Percentiles rank a stretch among this genome's conserved stretches.
phyloP scores from a whole-genome alignment of 23 tunicate species.

The Phallusia fumigata region DNA sequence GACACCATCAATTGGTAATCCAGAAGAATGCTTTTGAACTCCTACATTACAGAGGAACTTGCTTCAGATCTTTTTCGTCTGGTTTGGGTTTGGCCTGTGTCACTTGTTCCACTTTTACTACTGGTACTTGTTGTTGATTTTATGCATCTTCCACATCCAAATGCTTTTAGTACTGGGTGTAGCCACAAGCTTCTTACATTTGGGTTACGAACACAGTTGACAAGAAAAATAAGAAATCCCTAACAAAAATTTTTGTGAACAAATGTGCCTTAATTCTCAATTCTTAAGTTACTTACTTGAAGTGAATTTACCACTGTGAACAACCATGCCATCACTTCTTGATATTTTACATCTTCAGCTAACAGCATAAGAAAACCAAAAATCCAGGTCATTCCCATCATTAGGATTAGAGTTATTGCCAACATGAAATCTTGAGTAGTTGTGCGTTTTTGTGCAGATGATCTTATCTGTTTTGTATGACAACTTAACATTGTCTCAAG shows the following conservation, averaged over 20 bases:
- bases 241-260: background rate
- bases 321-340: conserved; percentile 23
- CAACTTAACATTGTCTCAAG: background rate
- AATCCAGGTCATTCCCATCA: conserved; percentile 69
- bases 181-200: background rate
- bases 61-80: too few species aligned
- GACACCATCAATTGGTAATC: too few species aligned
- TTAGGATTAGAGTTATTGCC: conserved; percentile 39
- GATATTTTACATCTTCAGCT: conserved; percentile 14
- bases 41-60: too few species aligned
- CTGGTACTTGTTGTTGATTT: background rate
- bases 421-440: conserved; percentile 28
- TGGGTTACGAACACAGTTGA: background rate
- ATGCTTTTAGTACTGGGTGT: background rate
- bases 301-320: conserved; percentile 45
- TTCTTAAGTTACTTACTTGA: conserved; percentile 27
- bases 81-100: too few species aligned
- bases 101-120: background rate
- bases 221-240: background rate
- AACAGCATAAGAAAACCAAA: conserved; percentile 63
- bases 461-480: background rate
- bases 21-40: too few species aligned
- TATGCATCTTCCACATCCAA: background rate
- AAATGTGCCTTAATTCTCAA: too few species aligned
- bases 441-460: background rate